A percentile compares a stretch with the other conserved stretches of the same genome.
Evolutionary conservation across 2,888 invertebrate species (phyloP).

Genomic region (Sturmia bella): DNA sequence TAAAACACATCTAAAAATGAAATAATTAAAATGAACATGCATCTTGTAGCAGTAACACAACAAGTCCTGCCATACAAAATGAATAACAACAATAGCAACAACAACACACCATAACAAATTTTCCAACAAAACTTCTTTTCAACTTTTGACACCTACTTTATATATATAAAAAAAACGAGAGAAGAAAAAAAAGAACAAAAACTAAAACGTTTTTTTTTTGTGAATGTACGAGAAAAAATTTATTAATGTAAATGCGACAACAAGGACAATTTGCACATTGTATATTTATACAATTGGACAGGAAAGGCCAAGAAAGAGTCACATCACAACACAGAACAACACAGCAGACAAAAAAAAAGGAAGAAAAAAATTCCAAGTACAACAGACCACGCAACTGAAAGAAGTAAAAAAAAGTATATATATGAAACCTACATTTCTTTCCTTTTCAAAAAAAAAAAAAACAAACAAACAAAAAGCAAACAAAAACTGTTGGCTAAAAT

Average conservation of each 20-base stretch:
- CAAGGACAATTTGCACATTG: constrained; percentile 72
- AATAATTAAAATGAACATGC: constrained; percentile 65
- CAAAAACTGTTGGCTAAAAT: constrained; percentile 48
- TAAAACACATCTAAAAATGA: constrained; percentile 64
- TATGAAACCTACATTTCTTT: constrained; percentile 14
- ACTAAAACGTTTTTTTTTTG: constrained; percentile 20
- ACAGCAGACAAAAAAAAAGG: constrained; percentile 24
- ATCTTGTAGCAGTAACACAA: constrained; percentile 9
- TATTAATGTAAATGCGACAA: constrained; percentile 68
- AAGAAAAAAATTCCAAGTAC: constrained; percentile 19
- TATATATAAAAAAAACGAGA: constrained; percentile 1
- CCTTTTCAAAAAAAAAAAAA: constrained; percentile 37
- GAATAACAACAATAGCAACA: background rate
- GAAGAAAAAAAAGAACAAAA: background rate
- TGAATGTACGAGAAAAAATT: constrained; percentile 10
- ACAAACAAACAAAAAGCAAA: too few relatives aligned
- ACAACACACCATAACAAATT: constrained; percentile 1
- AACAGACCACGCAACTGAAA: constrained; percentile 52
- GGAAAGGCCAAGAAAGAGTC: constrained; percentile 61
- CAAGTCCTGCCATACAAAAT: constrained; percentile 26
- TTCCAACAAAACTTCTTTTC: constrained; percentile 1
- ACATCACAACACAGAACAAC: constrained; percentile 50
- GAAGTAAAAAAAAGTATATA: constrained; percentile 21
- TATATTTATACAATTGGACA: constrained; percentile 70
- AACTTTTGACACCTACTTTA: constrained; percentile 49